Conservation (phyloP, 2,888 invertebrate genomes). For the Habrosyne pyritoides region DNA sequence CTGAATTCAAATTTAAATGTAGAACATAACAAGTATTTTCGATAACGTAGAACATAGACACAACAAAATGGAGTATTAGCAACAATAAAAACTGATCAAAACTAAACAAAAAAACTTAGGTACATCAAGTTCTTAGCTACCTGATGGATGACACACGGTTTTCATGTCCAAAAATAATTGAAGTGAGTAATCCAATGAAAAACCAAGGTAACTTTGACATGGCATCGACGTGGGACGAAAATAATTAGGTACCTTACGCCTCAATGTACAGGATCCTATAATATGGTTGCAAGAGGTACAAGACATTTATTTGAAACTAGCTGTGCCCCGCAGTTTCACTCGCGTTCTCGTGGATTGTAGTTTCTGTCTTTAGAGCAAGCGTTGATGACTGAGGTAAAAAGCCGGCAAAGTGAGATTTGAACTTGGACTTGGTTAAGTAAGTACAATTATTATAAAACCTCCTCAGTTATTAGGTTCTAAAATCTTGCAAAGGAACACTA, state of each 20-base stretch:
- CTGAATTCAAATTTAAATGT: not conserved
- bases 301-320: not conserved
- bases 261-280: not conserved
- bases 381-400: too few species aligned
- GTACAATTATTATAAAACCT: too few species aligned
- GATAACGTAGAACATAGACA: too few species aligned
- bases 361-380: too few species aligned
- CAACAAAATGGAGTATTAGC: too few species aligned
- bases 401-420: too few species aligned
- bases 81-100: not conserved
- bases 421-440: too few species aligned
- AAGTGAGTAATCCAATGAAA: slow-evolving; percentile 32
- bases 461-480: too few species aligned
- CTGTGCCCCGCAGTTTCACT: too few species aligned
- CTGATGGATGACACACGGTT: slow-evolving; percentile 30
- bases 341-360: too few species aligned
- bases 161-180: slow-evolving; percentile 33
- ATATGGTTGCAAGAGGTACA: not conserved
- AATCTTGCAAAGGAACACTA: too few species aligned
- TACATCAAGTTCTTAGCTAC: slow-evolving; percentile 8
- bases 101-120: slow-evolving; percentile 12
- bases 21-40: too few species aligned
- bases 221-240: slow-evolving; percentile 23
- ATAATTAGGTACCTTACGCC: slow-evolving; percentile 6
- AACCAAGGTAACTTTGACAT: slow-evolving; percentile 14